Percentiles rank a stretch among this genome's conserved stretches.
These are phyloP conservation scores for Maniola hyperantus DNA, from an alignment of 2,888 invertebrate genomes.

Conservation along the genomic window DNA sequence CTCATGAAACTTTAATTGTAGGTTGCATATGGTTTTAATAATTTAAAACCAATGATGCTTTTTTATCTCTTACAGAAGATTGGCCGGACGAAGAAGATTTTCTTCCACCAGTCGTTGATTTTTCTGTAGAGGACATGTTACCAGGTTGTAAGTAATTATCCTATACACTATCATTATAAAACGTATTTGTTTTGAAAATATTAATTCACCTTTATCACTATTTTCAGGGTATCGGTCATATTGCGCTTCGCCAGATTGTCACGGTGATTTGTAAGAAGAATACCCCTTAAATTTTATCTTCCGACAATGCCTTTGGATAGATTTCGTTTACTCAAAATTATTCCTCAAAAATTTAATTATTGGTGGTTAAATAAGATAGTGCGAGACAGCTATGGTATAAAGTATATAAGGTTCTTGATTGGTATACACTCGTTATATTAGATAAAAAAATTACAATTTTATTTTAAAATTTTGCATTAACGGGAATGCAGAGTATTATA, in stretches of 20 bases:
- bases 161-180: background rate
- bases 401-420: too few species aligned
- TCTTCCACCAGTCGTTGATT: background rate
- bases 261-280: slow-evolving; percentile 2
- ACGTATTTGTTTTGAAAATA: background rate
- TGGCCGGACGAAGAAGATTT: background rate
- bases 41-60: background rate
- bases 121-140: background rate
- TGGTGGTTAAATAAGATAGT: too few species aligned
- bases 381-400: too few species aligned
- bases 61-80: slow-evolving; percentile 3
- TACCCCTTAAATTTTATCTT: too few species aligned
- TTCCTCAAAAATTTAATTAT: too few species aligned
- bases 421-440: too few species aligned
- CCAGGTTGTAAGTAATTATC: background rate
- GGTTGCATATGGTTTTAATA: background rate
- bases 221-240: background rate
- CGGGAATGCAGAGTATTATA: too few species aligned
- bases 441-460: too few species aligned
- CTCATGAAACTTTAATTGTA: background rate
- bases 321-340: background rate
- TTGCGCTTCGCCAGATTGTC: slow-evolving; percentile 6
- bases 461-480: too few species aligned
- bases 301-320: too few species aligned
- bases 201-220: background rate